Evolutionary conservation across 2,797 vertebrate genomes (phyloP), one percentile per base, ranked within the genome.

Genomic region (Artibeus lituratus): DNA sequence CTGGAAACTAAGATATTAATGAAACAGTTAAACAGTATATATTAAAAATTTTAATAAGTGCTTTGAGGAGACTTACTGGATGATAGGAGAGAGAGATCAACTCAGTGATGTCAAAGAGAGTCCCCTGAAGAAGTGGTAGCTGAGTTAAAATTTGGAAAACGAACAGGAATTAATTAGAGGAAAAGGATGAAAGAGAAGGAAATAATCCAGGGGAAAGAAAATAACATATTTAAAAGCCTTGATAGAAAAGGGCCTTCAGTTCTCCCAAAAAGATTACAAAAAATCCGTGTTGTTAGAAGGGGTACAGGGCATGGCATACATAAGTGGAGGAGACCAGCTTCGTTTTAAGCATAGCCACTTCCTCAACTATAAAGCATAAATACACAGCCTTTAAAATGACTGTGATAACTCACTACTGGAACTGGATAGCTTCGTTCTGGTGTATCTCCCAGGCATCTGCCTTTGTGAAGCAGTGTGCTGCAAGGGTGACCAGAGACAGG

Each of bases 141-240:
- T 59, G 39, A 74, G 26, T 21, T 90, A 22, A 95, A 91, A 77
- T 55, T 73, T n/a, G 26, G 88, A 59, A 81, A 91, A 87, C 62
- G 24, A 55, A 0, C 11, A 51, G 8, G 15, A 55, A 19, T 77
- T 78, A 65, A 55, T 94, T 73, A 82, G 18, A 84, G 26, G 1
- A 89, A 69, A 10, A 90, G 1, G 12, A 29, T 32, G 8, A 47
- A 74, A 42, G 6, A 39, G 1, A 19, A 55, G 12, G 4, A 81
- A 35, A 29, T 0, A 72, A 35, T 51, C 18, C 39, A 21, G 42
- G 24, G 26, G 59, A 59, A 88, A 35, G 29, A 59, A 91, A 89
- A 42, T 1, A 83, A 21, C 18, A 9, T 77, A 42, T 42, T 65
- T 92, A 39, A 87, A 93, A 89, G 22, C 24, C 16, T 47, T 65